Evolutionary conservation across 2,113 vertebrate species (phyloP).

Genomic region (Rhea americana): DNA sequence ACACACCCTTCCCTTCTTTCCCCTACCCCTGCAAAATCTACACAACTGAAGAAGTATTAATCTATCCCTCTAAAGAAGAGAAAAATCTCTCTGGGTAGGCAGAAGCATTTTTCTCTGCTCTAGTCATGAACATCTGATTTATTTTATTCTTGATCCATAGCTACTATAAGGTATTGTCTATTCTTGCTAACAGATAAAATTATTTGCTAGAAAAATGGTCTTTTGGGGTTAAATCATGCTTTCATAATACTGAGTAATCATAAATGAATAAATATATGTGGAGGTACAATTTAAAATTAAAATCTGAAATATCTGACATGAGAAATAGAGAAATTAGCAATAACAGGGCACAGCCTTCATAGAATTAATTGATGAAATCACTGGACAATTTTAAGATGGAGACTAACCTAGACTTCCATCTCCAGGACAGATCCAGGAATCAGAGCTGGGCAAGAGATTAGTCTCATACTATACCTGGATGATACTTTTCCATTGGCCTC

Average conservation of each 20-base stretch:
- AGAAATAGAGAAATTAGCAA: background rate
- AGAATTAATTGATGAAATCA: background rate
- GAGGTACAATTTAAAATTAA: background rate
- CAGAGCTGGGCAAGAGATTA: background rate
- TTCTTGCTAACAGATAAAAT: background rate
- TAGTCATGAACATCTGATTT: background rate
- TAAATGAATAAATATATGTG: background rate
- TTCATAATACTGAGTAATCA: background rate
- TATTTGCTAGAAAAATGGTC: background rate
- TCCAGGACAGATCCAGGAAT: background rate
- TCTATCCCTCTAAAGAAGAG: background rate
- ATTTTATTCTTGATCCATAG: background rate
- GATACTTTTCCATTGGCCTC: background rate
- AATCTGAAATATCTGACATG: background rate
- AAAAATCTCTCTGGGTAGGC: background rate
- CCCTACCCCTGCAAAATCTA: background rate
- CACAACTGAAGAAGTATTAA: background rate
- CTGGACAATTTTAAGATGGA: background rate
- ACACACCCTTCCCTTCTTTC: fast-evolving
- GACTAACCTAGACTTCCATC: background rate
- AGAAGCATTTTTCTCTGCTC: background rate
- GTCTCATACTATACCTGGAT: background rate
- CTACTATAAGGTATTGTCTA: background rate
- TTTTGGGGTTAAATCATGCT: background rate
- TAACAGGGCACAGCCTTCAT: background rate